Percentiles rank a stretch among this genome's conserved stretches.
Conservation (phyloP, 2,113 vertebrate species). For the Poecilia latipinna region DNA sequence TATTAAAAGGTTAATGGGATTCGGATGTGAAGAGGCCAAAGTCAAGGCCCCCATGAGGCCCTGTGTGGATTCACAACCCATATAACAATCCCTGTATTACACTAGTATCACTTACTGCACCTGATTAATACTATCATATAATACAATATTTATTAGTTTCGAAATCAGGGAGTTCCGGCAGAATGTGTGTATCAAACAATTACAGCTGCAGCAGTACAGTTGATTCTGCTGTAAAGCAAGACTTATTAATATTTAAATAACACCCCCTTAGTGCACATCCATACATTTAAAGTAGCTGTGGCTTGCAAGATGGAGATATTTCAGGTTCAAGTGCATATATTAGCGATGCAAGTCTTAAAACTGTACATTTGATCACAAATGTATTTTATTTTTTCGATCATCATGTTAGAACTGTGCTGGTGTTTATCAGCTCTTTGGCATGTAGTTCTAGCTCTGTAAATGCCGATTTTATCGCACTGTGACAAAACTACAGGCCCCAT, state of each 20-base stretch:
- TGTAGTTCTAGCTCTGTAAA: too few species aligned
- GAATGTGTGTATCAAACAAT: not conserved
- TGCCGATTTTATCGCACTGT: too few species aligned
- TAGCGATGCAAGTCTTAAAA: not conserved
- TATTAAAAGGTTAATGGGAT: not conserved
- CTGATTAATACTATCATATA: not conserved
- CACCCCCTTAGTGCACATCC: too few species aligned
- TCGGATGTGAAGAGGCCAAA: not conserved
- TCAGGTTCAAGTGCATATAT: not conserved
- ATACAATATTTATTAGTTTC: not conserved
- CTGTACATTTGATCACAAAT: not conserved
- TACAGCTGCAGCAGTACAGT: not conserved
- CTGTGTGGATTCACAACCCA: not conserved
- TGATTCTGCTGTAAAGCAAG: not conserved
- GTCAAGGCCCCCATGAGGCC: not conserved
- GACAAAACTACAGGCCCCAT: too few species aligned
- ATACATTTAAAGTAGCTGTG: not conserved
- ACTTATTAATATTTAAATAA: too few species aligned
- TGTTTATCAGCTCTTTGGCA: too few species aligned
- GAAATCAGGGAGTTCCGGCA: not conserved
- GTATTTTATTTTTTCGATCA: too few species aligned
- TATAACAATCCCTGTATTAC: not conserved
- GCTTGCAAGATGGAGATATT: not conserved
- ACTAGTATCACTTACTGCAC: too few species aligned
- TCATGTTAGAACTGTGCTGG: too few species aligned